A percentile compares a stretch with the other conserved stretches of the same genome.
These are phyloP conservation scores for Hemicordylus capensis DNA, from an alignment of 2,113 vertebrate species.

Conservation along the genomic window DNA sequence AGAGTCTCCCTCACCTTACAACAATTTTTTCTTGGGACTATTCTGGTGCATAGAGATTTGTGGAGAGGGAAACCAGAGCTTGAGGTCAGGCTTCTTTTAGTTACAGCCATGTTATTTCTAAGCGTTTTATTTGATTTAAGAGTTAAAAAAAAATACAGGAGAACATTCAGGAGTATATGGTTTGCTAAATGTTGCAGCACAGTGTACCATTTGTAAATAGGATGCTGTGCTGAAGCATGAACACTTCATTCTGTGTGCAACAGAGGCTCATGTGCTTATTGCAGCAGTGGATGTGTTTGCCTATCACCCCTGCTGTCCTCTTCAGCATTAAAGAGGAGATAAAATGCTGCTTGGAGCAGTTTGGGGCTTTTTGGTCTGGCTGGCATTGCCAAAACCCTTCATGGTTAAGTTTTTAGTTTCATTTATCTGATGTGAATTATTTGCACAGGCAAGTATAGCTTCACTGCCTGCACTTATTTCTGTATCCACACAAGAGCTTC, in stretches of 20 bases:
- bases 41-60: neutral
- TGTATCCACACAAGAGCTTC: neutral
- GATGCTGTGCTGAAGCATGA: neutral
- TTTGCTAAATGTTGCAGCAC: neutral
- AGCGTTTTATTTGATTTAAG: no score
- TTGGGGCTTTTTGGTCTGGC: neutral
- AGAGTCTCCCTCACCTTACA: neutral
- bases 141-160: constrained; percentile 1
- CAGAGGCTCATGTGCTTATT: no score
- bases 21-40: neutral
- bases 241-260: neutral
- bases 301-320: neutral
- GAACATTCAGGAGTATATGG: neutral
- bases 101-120: constrained; percentile 14
- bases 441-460: neutral
- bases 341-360: neutral
- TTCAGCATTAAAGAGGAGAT: neutral
- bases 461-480: neutral
- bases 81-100: neutral
- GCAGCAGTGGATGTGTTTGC: neutral
- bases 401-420: neutral
- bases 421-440: neutral
- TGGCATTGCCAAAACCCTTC: neutral
- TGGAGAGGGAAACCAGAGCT: neutral
- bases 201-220: neutral